These are phyloP conservation scores for Psilanteris sp. DNA, from an alignment of 1,140 invertebrate species.

Conservation along the genomic window DNA sequence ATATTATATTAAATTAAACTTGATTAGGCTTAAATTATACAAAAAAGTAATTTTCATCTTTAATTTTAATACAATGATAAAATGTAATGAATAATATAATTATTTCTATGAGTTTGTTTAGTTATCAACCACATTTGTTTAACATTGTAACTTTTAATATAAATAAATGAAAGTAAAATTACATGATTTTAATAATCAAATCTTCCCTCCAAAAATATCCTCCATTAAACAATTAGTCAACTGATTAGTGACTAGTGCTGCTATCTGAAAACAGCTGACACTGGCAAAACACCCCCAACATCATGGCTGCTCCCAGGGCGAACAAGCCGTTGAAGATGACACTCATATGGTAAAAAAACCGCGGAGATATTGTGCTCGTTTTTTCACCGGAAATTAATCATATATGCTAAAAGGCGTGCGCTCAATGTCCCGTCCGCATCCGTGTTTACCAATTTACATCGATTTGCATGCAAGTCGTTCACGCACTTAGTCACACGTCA, in stretches of 20 bases:
- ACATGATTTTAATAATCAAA: neutral
- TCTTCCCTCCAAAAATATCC: neutral
- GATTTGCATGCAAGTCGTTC: neutral
- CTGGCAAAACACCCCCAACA: slow-evolving; percentile 41
- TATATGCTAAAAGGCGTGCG: neutral
- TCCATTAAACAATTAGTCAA: too few species aligned
- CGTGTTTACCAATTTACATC: neutral
- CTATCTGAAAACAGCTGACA: slow-evolving; percentile 51
- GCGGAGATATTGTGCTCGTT: too few species aligned
- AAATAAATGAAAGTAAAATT: too few species aligned
- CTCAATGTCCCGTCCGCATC: slow-evolving; percentile 7
- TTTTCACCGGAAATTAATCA: neutral
- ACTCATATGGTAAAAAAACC: slow-evolving; percentile 15
- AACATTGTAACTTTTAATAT: too few species aligned
- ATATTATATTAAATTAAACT: too few species aligned
- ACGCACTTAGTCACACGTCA: slow-evolving; percentile 6
- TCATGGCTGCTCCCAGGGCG: slow-evolving; percentile 48
- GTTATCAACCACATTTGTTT: too few species aligned
- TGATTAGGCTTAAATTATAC: too few species aligned
- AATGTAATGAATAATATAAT: too few species aligned
- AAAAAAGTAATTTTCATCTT: too few species aligned
- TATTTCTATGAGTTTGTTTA: too few species aligned
- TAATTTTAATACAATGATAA: too few species aligned
- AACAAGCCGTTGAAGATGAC: slow-evolving; percentile 43
- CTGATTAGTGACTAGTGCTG: slow-evolving; percentile 15